Base-by-base conservation (phyloP, 2,888 invertebrate genomes). In the Elysia crispata region DNA sequence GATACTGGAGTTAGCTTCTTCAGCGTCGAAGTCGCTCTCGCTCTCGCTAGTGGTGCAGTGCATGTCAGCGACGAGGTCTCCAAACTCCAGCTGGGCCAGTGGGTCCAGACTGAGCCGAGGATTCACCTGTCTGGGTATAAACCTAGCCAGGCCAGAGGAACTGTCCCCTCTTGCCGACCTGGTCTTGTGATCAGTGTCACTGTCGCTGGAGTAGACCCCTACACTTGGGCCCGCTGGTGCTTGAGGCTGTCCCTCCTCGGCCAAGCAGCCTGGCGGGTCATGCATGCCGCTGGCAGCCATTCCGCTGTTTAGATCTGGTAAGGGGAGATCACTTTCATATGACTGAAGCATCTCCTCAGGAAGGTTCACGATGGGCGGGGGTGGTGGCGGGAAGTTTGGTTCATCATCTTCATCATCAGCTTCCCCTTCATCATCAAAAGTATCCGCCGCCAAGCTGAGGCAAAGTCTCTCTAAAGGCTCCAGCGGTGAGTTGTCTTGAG, bases 21-120 rank as follows among this genome's bases (percentile, higher is more conserved):
- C 72, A 20, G 77, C 83, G 69, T 84, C 84, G 74, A 83, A 85
- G 62, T 86, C 87, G 75, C 86, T 86, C 75, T 86, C 86, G 64
- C 86, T 87, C 49, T 87, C 87, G 31, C 87, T 87, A 73, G 86
- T 87, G 15, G 87, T 87, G 60, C 86, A 87, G 72, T 84, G 84
- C 60, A 83, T 77, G 49, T 85, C 85, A 28, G 83, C 83, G 18
- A 85, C 83, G 33, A 83, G 83, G 23, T 85, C 81, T 18, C 69
- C 78, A 80, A 86, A 84, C 80, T 89, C 88, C 49, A 90, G 81
- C 25, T 84, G 85, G 28, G 85, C 85, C 28, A 89, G 72, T 8
- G 89, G 89, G 77, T 90, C 90, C 11, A 86, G 73, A 76, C 87
- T 89, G 13, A 79, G 60, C 3, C 41, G 41, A 41, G 41, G 41